phyloP scores from a whole-genome alignment of 2,888 invertebrate genomes.

The Uloborus plumipes region DNA sequence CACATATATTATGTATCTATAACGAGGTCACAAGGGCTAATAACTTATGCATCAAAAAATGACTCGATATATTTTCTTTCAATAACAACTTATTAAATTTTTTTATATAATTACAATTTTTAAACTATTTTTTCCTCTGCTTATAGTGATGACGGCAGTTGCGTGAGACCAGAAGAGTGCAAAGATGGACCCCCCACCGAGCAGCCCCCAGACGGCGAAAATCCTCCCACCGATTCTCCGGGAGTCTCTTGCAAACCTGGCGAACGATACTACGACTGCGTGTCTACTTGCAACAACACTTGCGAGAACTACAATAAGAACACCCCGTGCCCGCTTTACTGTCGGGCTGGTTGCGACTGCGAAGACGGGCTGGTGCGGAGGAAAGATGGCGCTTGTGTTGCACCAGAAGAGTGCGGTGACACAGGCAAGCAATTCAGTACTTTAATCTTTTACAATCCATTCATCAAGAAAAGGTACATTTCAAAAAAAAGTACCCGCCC shows the following conservation, averaged over 20 bases:
- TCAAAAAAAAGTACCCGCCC: too few relatives aligned
- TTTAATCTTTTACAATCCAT: too few relatives aligned
- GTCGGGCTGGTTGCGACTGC: slow-evolving; percentile 33
- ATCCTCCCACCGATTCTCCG: neutral
- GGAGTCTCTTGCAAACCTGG: neutral
- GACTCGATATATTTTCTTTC: too few relatives aligned
- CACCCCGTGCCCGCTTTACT: neutral
- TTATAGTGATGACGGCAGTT: slow-evolving; percentile 8
- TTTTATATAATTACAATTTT: too few relatives aligned
- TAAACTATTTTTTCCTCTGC: too few relatives aligned
- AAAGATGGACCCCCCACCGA: neutral
- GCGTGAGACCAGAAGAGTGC: slow-evolving; percentile 1
- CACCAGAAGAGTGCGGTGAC: slow-evolving; percentile 14
- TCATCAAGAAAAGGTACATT: too few relatives aligned
- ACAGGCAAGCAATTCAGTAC: neutral
- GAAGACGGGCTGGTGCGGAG: slow-evolving; percentile 30
- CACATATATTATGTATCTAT: too few relatives aligned
- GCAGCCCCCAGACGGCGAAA: too few relatives aligned
- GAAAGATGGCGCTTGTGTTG: slow-evolving; percentile 34
- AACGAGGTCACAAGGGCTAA: too few relatives aligned
- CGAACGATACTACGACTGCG: neutral
- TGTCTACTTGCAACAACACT: neutral
- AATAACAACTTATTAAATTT: too few relatives aligned
- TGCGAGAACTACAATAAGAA: slow-evolving; percentile 4
- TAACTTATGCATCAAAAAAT: too few relatives aligned